Conservation (phyloP, 2,888 invertebrate species). For the Zeuzera pyrina region DNA sequence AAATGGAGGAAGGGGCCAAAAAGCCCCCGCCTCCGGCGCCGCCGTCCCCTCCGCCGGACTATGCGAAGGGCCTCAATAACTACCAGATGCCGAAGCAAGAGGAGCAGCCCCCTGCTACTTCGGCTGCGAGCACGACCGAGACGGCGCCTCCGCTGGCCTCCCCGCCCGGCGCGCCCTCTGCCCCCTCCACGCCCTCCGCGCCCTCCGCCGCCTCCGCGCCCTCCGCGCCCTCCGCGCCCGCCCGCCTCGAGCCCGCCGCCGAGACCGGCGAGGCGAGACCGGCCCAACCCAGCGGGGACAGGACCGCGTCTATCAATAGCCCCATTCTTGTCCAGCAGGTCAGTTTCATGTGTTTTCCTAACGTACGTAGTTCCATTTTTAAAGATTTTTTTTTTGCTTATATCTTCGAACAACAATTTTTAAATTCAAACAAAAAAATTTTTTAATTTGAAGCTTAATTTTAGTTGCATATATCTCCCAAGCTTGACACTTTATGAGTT, state of each 20-base stretch:
- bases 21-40: conserved; percentile 45
- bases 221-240: too few species aligned
- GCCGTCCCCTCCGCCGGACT: conserved; percentile 51
- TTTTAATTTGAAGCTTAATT: too few species aligned
- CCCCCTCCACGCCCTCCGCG: conserved; percentile 7
- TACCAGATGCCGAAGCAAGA: conserved; percentile 45
- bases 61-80: conserved; percentile 47
- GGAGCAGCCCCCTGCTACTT: conserved; percentile 30
- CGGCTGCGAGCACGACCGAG: conserved; percentile 15
- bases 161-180: conserved; percentile 14
- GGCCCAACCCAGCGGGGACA: not conserved
- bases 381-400: too few species aligned
- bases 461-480: too few species aligned
- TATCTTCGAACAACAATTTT: too few species aligned
- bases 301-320: conserved; percentile 9
- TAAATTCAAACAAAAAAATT: too few species aligned
- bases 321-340: conserved; percentile 29
- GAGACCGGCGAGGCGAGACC: not conserved
- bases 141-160: conserved; percentile 2
- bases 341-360: too few species aligned
- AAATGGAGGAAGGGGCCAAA: conserved; percentile 62
- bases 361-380: too few species aligned
- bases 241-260: not conserved
- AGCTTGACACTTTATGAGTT: too few species aligned
- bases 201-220: conserved; percentile 15